A percentile compares a stretch with the other conserved stretches of the same genome.
These are phyloP conservation scores for Silurus aristotelis DNA, from an alignment of 2,797 vertebrate genomes.

Conservation along the genomic window DNA sequence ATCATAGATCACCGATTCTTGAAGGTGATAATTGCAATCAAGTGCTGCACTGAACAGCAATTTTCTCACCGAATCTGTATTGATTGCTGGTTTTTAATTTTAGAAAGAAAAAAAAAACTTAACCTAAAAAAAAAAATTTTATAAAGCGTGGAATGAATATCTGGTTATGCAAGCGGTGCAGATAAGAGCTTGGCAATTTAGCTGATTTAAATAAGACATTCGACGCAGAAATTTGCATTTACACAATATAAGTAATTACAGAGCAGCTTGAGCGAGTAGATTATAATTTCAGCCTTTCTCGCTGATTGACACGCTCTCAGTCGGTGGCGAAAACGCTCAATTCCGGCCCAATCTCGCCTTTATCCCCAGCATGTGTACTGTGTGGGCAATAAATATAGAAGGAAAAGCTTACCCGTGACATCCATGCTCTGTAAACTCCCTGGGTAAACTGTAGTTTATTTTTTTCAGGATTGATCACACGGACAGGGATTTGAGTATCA, in stretches of 20 bases:
- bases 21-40: slow-evolving; percentile 43
- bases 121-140: neutral
- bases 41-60: slow-evolving; percentile 32
- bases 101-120: too few species aligned
- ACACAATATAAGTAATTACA: slow-evolving; percentile 68
- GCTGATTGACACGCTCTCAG: slow-evolving; percentile 50
- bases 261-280: slow-evolving; percentile 49
- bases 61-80: slow-evolving; percentile 31
- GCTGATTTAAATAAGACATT: slow-evolving; percentile 62
- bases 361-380: slow-evolving; percentile 18
- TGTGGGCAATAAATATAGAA: slow-evolving; percentile 44
- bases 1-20: slow-evolving; percentile 28
- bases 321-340: slow-evolving; percentile 12
- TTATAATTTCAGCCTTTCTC: slow-evolving; percentile 55
- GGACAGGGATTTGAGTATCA: neutral
- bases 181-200: slow-evolving; percentile 48
- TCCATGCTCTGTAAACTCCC: neutral
- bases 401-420: neutral
- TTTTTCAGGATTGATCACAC: neutral
- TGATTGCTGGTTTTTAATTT: slow-evolving; percentile 36
- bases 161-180: neutral
- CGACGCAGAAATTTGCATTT: slow-evolving; percentile 59
- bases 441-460: neutral
- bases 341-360: neutral
- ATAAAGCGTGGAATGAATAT: slow-evolving; percentile 17